phyloP scores from a whole-genome alignment of 1,140 invertebrate genomes.

The Stegodyphus mimosarum region DNA sequence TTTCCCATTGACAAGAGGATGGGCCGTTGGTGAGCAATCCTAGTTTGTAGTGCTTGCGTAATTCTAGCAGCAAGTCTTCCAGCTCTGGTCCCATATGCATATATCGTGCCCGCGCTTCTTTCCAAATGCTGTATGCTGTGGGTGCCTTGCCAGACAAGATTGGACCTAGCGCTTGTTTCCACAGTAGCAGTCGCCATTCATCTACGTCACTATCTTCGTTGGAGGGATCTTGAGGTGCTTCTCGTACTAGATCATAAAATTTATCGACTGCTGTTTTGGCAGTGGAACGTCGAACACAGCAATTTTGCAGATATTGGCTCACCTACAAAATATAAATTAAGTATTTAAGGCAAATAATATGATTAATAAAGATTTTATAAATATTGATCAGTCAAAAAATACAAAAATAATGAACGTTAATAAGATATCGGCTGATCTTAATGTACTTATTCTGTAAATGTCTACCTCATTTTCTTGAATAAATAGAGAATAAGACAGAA shows the following conservation, averaged over 20 bases:
- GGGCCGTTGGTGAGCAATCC: constrained; percentile 86
- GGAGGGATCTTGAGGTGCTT: constrained; percentile 82
- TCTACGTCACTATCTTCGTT: constrained; percentile 78
- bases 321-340: too few relatives aligned
- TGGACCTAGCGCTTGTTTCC: constrained; percentile 80
- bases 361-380: too few relatives aligned
- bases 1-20: constrained; percentile 87
- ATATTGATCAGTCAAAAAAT: too few relatives aligned
- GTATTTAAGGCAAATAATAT: too few relatives aligned
- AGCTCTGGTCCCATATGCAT: constrained; percentile 76
- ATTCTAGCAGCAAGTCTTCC: constrained; percentile 75
- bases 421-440: too few relatives aligned
- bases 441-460: too few relatives aligned
- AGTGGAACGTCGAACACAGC: not conserved
- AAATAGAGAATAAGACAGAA: too few relatives aligned
- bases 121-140: constrained; percentile 80
- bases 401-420: too few relatives aligned
- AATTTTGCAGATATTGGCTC: constrained; percentile 8
- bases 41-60: constrained; percentile 77
- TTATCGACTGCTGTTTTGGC: constrained; percentile 4
- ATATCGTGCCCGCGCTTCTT: constrained; percentile 79
- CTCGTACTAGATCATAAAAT: constrained; percentile 70
- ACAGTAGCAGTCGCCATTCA: constrained; percentile 79
- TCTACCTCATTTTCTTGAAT: too few relatives aligned
- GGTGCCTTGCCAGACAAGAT: constrained; percentile 78